Percentiles rank a stretch among this genome's conserved stretches.
phyloP scores from a whole-genome alignment of 2,888 invertebrate genomes.

The Emmelina monodactyla region DNA sequence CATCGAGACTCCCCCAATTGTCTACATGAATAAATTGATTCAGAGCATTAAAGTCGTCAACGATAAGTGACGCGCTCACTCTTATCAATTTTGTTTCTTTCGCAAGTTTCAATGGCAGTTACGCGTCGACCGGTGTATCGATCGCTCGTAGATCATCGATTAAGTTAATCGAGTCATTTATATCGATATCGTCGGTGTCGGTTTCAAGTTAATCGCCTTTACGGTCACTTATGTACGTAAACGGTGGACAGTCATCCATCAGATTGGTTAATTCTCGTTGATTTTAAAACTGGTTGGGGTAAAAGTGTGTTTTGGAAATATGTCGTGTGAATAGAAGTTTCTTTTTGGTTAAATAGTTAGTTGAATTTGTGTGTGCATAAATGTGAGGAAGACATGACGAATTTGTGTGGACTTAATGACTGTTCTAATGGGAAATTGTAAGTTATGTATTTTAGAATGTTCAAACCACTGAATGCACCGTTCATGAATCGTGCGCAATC shows the following conservation, averaged over 20 bases:
- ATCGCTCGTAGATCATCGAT: constrained; percentile 27
- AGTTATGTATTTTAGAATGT: too few relatives aligned
- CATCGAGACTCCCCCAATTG: constrained; percentile 31
- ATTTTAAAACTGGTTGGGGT: constrained; percentile 11
- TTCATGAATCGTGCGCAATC: too few relatives aligned
- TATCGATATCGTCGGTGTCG: constrained; percentile 2
- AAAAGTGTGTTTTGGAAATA: constrained; percentile 21
- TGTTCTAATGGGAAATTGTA: constrained; percentile 56
- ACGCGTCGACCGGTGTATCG: constrained; percentile 30
- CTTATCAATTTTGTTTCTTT: constrained; percentile 53
- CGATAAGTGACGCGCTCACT: constrained; percentile 43
- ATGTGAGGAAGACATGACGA: constrained; percentile 42
- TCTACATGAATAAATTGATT: constrained; percentile 55
- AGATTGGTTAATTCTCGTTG: too few relatives aligned
- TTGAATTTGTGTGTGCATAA: constrained; percentile 15
- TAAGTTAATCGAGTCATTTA: constrained; percentile 14
- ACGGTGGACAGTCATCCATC: too few relatives aligned
- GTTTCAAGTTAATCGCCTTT: too few relatives aligned
- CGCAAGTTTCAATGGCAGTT: constrained; percentile 37
- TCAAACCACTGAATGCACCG: too few relatives aligned
- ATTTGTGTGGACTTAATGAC: constrained; percentile 37
- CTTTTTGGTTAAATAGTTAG: neutral
- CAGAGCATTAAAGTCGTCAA: constrained; percentile 52
- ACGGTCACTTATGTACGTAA: too few relatives aligned
- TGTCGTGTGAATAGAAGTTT: constrained; percentile 20